Evolutionary conservation across 2,797 vertebrate species (phyloP).

Genomic region (Nyctibius grandis): DNA sequence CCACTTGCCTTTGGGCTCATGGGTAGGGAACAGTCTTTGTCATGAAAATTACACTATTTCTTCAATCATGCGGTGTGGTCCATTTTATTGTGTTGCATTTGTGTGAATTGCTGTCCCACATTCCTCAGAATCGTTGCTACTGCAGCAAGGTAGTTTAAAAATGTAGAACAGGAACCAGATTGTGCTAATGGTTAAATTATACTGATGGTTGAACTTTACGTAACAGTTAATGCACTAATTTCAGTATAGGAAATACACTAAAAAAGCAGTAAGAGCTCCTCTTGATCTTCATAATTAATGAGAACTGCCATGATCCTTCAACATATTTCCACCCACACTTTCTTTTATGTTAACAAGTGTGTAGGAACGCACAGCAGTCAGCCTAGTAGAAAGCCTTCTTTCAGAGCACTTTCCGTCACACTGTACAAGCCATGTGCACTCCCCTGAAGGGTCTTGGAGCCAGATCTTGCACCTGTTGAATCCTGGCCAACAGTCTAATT

Average conservation of each 20-base stretch:
- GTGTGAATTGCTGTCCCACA: not conserved
- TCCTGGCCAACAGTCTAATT: not conserved
- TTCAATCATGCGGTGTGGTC: fast-evolving
- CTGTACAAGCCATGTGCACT: not conserved
- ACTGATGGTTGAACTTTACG: not conserved
- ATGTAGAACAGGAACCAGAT: not conserved
- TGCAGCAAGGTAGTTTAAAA: not conserved
- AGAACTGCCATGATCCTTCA: constrained; percentile 6
- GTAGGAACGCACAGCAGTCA: not conserved
- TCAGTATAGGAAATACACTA: not conserved
- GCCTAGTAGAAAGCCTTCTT: not conserved
- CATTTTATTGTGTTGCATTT: not conserved
- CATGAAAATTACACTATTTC: not conserved
- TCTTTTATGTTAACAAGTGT: not conserved
- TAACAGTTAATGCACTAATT: constrained; percentile 15
- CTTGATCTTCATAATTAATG: constrained; percentile 17
- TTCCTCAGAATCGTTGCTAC: not conserved
- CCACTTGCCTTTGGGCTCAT: not conserved
- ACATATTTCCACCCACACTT: constrained; percentile 1
- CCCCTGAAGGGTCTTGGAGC: not conserved
- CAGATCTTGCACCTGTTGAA: not conserved
- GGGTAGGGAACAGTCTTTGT: not conserved
- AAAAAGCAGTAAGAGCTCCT: not conserved
- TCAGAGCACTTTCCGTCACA: not conserved
- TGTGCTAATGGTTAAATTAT: constrained; percentile 7